Percentiles rank a stretch among this genome's conserved stretches.
Conservation (phyloP, 2,113 vertebrate genomes). For the Circaetus cinerascens region DNA sequence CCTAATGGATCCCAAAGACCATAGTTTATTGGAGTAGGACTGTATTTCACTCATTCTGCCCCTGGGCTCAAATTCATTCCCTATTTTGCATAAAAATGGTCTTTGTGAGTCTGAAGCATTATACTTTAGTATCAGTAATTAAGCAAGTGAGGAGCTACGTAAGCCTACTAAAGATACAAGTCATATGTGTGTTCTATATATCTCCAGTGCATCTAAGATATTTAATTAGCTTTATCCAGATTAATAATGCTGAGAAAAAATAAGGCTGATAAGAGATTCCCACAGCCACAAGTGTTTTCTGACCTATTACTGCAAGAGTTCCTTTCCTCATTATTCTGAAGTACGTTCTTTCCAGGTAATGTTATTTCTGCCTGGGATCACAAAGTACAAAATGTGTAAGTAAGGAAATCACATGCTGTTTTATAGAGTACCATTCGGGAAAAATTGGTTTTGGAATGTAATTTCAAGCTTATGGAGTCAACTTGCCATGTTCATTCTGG, state of each 20-base stretch:
- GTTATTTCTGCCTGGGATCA: neutral
- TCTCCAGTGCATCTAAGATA: neutral
- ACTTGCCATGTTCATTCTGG: neutral
- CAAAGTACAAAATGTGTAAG: neutral
- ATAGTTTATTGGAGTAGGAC: neutral
- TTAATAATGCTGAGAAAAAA: neutral
- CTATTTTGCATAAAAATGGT: neutral
- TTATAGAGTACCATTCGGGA: neutral
- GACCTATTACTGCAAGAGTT: neutral
- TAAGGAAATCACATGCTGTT: neutral
- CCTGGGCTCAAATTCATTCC: neutral
- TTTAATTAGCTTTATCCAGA: neutral
- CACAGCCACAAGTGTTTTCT: neutral
- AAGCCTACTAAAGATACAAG: neutral
- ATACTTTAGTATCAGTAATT: neutral
- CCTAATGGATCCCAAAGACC: neutral
- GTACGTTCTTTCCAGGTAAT: neutral
- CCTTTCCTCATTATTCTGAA: neutral
- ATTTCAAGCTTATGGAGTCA: neutral
- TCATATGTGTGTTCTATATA: neutral
- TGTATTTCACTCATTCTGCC: neutral
- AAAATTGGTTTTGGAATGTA: neutral
- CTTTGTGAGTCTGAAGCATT: neutral
- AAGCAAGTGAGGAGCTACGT: neutral
- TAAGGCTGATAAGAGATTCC: neutral